A percentile compares a stretch with the other conserved stretches of the same genome.
phyloP scores from a whole-genome alignment of 2,113 vertebrate genomes.

The Rhynchomys soricoides region DNA sequence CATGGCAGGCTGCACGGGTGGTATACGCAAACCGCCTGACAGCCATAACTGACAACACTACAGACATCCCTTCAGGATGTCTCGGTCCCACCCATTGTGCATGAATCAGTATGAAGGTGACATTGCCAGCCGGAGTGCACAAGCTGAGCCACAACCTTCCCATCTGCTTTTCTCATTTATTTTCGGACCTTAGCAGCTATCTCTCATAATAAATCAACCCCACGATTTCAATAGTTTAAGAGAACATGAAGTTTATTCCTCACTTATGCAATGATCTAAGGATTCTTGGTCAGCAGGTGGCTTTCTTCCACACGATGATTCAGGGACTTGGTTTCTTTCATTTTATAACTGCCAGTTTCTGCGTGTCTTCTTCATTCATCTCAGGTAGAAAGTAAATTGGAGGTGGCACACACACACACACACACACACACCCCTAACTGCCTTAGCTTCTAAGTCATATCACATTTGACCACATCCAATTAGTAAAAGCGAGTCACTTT shows the following conservation, averaged over 20 bases:
- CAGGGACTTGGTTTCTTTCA: background rate
- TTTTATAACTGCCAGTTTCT: background rate
- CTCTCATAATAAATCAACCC: background rate
- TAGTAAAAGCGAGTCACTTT: background rate
- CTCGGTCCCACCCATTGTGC: background rate
- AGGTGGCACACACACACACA: background rate
- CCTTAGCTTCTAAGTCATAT: background rate
- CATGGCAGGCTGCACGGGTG: background rate
- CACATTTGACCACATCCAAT: background rate
- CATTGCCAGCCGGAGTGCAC: fast-evolving
- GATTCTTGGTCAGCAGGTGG: background rate
- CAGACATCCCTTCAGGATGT: background rate
- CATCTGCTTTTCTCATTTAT: background rate
- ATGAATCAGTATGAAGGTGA: background rate
- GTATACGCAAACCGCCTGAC: background rate
- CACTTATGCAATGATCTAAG: background rate
- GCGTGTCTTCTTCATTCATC: background rate
- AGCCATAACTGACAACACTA: too few species aligned
- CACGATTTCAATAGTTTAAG: background rate
- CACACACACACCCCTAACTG: background rate
- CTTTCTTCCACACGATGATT: background rate
- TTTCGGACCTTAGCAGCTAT: background rate
- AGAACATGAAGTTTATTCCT: background rate
- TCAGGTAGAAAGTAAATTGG: background rate
- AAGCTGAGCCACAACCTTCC: background rate